A percentile compares a stretch with the other conserved stretches of the same genome.
phyloP scores from a whole-genome alignment of 2,797 vertebrate genomes.

The Argyrosomus regius region DNA sequence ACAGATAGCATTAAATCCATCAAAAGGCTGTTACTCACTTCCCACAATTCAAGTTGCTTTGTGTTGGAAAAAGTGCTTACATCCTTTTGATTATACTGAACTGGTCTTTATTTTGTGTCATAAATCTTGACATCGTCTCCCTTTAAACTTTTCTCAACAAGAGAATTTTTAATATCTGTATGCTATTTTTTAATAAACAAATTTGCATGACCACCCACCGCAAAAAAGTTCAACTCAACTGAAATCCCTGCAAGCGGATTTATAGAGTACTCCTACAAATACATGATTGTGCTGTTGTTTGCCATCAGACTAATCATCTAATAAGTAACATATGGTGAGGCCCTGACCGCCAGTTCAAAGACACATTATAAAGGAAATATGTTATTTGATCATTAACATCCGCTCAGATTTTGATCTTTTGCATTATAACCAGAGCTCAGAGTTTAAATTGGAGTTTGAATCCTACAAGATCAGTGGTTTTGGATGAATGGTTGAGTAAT shows the following conservation, averaged over 20 bases:
- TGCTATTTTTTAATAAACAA: neutral
- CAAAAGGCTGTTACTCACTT: neutral
- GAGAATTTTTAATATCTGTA: neutral
- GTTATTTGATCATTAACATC: constrained; percentile 40
- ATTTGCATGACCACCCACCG: neutral
- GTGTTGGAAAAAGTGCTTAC: neutral
- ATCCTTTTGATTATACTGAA: neutral
- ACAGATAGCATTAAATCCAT: neutral
- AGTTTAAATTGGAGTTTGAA: constrained; percentile 24
- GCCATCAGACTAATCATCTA: constrained; percentile 37
- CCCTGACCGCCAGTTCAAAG: constrained; percentile 26
- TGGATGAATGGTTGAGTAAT: constrained; percentile 47
- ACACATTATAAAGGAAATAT: constrained; percentile 16
- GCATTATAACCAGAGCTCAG: constrained; percentile 15
- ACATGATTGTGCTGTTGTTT: constrained; percentile 14
- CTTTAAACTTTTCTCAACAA: neutral
- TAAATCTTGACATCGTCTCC: neutral
- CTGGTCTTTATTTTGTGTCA: neutral
- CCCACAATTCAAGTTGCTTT: neutral
- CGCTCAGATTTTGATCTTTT: constrained; percentile 20
- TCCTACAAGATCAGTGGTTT: neutral
- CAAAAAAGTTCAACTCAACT: constrained; percentile 11
- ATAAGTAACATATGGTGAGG: constrained; percentile 60
- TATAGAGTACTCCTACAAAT: constrained; percentile 15
- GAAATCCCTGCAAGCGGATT: constrained; percentile 19